Conservation (phyloP, 2,888 invertebrate species). For the Crossocerus cetratus region DNA sequence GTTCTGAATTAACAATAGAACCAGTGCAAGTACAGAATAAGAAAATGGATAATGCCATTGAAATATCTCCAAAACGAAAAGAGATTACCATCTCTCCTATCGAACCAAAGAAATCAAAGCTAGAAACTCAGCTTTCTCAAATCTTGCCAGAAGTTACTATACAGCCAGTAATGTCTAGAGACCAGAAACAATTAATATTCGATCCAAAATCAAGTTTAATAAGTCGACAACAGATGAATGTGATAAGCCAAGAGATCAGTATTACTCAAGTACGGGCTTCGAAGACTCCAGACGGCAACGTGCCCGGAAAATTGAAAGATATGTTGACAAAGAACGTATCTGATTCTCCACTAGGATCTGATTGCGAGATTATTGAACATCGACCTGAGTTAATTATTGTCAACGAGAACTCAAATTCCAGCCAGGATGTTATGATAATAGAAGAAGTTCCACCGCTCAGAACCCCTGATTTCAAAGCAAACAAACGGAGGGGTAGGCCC, state of each 20-base stretch:
- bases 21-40: conserved; percentile 59
- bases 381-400: conserved; percentile 74
- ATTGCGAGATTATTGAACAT: conserved; percentile 74
- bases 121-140: conserved; percentile 69
- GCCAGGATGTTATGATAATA: conserved; percentile 76
- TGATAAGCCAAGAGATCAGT: conserved; percentile 73
- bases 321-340: conserved; percentile 59
- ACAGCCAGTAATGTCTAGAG: conserved; percentile 67
- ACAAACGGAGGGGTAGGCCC: conserved; percentile 73
- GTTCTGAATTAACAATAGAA: conserved; percentile 69
- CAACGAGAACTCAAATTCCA: conserved; percentile 75
- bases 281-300: conserved; percentile 54
- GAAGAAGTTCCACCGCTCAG: conserved; percentile 70
- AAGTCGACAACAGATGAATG: conserved; percentile 70
- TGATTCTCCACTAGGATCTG: conserved; percentile 64
- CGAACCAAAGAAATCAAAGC: conserved; percentile 71
- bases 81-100: conserved; percentile 69
- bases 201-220: conserved; percentile 62
- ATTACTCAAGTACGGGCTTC: conserved; percentile 69
- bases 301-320: conserved; percentile 67
- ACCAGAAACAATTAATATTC: conserved; percentile 59
- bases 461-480: conserved; percentile 65
- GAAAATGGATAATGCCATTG: conserved; percentile 48
- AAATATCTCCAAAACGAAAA: conserved; percentile 67
- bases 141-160: conserved; percentile 73